Base-by-base conservation (phyloP, 2,888 invertebrate species). In the Crocallis elinguaria region DNA sequence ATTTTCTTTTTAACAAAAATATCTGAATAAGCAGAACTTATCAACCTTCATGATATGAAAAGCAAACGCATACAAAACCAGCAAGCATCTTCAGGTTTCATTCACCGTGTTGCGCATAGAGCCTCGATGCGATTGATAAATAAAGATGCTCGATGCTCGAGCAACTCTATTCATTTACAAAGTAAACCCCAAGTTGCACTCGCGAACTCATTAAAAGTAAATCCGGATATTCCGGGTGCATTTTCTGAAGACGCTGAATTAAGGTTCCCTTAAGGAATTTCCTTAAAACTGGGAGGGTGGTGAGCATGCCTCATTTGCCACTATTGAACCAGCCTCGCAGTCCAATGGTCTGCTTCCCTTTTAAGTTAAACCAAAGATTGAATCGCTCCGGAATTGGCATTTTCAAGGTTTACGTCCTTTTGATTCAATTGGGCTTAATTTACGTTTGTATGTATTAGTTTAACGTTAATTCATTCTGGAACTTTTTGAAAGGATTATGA, bases 191-290 rank as follows among this genome's bases (percentile, higher is more conserved):
- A 81, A 87, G 79, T 86, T 83, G 83, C 78, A 80, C 82, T 80
- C 82, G 82, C 79, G 77, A 84, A 89, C 88, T 91, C 89, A 90
- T 91, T 91, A 90, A 90, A 90, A 89, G 86, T 86, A 88, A 88
- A 90, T 88, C 88, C 83, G 77, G 79, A 70, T 80, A 88, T 90
- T 88, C 88, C 83, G 77, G 79, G 70, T 80, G 88, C 86, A 86
- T 85, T 88, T 88, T 88, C 86, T 81, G 86, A 86, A 88, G 90
- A 87, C 86, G 85, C 67, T 84, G 87, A 87, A 86, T 88, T 86
- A 86, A 85, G 76, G 79, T 79, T 82, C 82, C 80, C 79, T 84
- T 79, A 82, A 84, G 84, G 83, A 83, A 84, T 84, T 77, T 86
- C 78, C 86, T 87, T 86, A 84, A 86, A 85, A 84, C 84, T 85